Percentiles rank a stretch among this genome's conserved stretches.
Conservation (phyloP, 2,113 vertebrate species). For the Tor tambroides region DNA sequence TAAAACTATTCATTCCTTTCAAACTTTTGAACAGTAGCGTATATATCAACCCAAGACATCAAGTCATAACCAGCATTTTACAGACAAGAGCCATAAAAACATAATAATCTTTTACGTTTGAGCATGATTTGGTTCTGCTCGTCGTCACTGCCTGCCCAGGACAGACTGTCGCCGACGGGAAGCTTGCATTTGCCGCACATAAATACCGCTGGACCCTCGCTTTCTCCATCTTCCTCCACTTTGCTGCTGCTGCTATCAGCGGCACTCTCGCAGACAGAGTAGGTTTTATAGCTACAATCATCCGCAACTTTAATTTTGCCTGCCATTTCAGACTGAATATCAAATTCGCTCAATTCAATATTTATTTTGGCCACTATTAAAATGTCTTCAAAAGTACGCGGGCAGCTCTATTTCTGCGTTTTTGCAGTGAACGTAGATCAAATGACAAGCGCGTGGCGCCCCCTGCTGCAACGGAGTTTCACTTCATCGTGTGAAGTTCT, state of each 20-base stretch:
- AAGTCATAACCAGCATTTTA: neutral
- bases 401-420: constrained; percentile 4
- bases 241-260: constrained; percentile 11
- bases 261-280: constrained; percentile 21
- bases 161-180: constrained; percentile 73
- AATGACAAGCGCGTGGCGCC: neutral
- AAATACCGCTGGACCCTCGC: constrained; percentile 71
- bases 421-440: neutral
- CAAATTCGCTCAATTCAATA: neutral
- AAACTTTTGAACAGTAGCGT: neutral
- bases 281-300: constrained; percentile 13
- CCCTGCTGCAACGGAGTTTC: constrained; percentile 14
- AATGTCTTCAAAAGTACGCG: constrained; percentile 23
- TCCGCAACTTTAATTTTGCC: neutral
- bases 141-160: constrained; percentile 76
- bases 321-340: constrained; percentile 24
- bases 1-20: neutral
- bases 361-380: neutral
- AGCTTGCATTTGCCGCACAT: constrained; percentile 73
- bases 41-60: neutral
- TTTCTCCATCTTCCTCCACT: constrained; percentile 42
- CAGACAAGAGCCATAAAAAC: neutral
- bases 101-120: constrained; percentile 62
- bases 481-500: neutral
- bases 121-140: constrained; percentile 70